phyloP scores from a whole-genome alignment of 2,888 invertebrate species.

The Melanotus villosus region DNA sequence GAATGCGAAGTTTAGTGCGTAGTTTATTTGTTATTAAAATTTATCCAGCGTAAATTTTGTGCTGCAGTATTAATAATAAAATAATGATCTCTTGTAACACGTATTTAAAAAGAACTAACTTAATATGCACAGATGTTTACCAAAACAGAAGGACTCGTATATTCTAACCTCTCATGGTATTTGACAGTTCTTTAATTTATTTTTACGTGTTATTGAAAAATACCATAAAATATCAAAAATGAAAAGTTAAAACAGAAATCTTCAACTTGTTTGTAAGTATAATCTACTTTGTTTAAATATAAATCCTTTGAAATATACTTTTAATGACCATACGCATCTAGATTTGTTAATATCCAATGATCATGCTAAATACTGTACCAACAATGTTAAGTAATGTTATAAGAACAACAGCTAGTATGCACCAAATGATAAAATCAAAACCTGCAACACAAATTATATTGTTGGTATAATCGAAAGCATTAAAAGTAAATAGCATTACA shows the following conservation, averaged over 20 bases:
- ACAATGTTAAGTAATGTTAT: no score
- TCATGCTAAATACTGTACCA: no score
- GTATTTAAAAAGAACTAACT: constrained; percentile 6
- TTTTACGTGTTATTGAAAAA: background rate
- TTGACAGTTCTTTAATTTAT: background rate
- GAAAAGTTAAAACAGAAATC: background rate
- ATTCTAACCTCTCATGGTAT: constrained; percentile 18
- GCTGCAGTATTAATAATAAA: constrained; percentile 7
- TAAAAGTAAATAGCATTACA: no score
- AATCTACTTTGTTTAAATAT: no score
- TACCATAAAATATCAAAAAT: background rate
- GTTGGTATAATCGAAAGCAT: no score
- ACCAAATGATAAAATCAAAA: no score
- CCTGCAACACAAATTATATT: no score
- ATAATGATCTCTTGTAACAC: constrained; percentile 4
- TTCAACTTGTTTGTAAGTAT: no score
- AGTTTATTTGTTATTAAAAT: constrained; percentile 26
- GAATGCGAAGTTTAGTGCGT: constrained; percentile 30
- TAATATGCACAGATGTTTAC: background rate
- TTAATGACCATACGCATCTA: no score
- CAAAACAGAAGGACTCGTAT: constrained; percentile 6
- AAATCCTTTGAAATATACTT: no score
- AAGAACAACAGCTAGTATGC: no score
- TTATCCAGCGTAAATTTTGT: constrained; percentile 12
- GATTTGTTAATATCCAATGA: no score